These are phyloP conservation scores for Drosophila aldrichi DNA, from an alignment of 2,888 invertebrate genomes.

Conservation along the genomic window DNA sequence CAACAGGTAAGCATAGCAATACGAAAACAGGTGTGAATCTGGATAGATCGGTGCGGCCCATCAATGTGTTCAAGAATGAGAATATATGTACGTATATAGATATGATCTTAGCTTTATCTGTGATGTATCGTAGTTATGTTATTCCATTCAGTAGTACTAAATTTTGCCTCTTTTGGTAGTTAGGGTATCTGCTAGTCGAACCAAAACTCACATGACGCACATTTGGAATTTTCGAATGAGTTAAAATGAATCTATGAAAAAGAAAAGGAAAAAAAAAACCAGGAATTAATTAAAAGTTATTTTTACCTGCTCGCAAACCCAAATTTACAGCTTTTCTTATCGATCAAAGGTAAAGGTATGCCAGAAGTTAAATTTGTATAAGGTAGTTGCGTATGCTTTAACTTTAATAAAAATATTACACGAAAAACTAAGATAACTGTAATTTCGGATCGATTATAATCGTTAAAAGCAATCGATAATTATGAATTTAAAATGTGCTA, in stretches of 20 bases:
- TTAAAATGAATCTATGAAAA: background rate
- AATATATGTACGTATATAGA: background rate
- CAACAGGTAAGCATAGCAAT: background rate
- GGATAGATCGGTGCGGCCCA: accelerated
- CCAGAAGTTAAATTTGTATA: no score
- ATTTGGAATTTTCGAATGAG: background rate
- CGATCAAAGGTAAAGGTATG: background rate
- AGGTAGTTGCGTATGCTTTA: background rate
- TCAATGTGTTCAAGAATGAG: background rate
- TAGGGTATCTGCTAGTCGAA: background rate
- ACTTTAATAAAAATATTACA: no score
- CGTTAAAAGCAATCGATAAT: background rate
- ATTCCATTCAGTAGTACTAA: no score
- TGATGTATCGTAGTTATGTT: no score
- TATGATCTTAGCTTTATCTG: no score
- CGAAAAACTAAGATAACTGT: background rate
- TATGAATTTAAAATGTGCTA: background rate
- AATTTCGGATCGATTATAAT: background rate
- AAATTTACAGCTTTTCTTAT: background rate
- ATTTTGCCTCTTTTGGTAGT: no score
- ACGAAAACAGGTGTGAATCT: background rate
- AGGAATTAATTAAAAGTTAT: background rate
- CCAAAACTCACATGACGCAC: background rate
- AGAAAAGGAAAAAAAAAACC: background rate
- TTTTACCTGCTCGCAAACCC: background rate